phyloP scores from a whole-genome alignment of 2,113 vertebrate species.

The Pteropus alecto region DNA sequence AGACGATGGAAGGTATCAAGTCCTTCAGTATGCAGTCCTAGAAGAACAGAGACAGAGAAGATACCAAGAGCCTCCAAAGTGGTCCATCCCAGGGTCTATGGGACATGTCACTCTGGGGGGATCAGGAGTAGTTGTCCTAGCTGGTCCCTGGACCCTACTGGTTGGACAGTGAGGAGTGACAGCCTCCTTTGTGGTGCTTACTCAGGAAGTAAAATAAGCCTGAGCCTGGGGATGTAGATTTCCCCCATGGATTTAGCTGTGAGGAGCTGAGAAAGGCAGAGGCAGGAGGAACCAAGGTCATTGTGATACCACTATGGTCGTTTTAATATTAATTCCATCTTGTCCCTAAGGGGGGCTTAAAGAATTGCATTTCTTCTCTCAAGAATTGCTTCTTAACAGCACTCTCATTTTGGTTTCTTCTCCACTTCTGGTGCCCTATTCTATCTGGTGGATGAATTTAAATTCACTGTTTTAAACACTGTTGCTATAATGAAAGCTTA shows the following conservation, averaged over 20 bases:
- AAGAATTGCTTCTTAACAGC: neutral
- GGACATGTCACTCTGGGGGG: no score
- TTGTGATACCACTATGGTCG: no score
- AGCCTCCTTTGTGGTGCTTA: neutral
- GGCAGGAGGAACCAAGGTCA: neutral
- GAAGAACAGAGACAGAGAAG: neutral
- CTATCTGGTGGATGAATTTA: constrained; percentile 15
- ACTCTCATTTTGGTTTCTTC: neutral
- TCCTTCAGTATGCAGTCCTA: neutral
- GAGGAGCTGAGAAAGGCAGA: neutral
- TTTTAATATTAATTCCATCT: neutral
- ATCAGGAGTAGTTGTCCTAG: neutral
- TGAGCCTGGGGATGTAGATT: neutral
- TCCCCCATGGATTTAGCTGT: neutral
- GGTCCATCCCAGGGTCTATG: neutral
- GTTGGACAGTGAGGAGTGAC: neutral
- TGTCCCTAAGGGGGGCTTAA: neutral
- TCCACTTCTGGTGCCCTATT: constrained; percentile 43
- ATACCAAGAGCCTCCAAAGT: neutral
- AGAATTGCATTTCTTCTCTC: neutral
- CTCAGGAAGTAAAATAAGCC: neutral
- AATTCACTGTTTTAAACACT: constrained; percentile 63
- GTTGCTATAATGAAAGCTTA: constrained; percentile 63
- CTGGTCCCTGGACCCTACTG: neutral
- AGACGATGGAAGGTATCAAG: neutral